Conservation (phyloP, 2,888 invertebrate genomes). For the Auanema freiburgensis region DNA sequence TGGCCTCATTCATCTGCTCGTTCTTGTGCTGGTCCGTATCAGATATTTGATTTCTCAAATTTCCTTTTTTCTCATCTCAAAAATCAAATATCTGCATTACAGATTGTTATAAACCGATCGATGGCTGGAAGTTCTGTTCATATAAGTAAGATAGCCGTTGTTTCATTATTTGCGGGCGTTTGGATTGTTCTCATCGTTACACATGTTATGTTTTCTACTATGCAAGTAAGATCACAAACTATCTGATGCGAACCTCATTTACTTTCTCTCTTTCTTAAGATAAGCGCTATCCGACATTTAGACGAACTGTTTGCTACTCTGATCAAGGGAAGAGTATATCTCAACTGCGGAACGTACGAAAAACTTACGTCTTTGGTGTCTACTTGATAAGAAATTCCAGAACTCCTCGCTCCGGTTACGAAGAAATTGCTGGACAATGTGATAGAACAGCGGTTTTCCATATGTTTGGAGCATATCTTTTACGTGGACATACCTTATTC, state of each 20-base stretch:
- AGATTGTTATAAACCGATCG: constrained; percentile 59
- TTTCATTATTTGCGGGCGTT: constrained; percentile 55
- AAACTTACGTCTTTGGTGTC: no score
- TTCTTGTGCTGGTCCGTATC: constrained; percentile 52
- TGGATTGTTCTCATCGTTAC: constrained; percentile 59
- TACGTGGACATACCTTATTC: constrained; percentile 59
- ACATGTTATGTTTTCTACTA: constrained; percentile 59
- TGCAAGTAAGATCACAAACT: constrained; percentile 53
- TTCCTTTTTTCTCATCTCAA: neutral
- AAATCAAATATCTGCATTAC: neutral
- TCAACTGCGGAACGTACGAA: constrained; percentile 33
- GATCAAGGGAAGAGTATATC: constrained; percentile 25
- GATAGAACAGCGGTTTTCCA: constrained; percentile 58
- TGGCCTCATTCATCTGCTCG: constrained; percentile 59
- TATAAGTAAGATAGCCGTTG: constrained; percentile 51
- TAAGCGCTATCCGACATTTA: constrained; percentile 42
- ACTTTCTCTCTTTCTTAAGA: constrained; percentile 22
- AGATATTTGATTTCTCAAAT: constrained; percentile 1
- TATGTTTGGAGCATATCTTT: constrained; percentile 48
- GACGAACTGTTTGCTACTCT: constrained; percentile 41
- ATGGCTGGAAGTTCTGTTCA: constrained; percentile 61
- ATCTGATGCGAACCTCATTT: constrained; percentile 24
- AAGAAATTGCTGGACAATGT: constrained; percentile 54
- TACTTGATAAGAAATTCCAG: no score
- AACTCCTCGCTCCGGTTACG: constrained; percentile 49